Conservation (phyloP, 1,140 invertebrate species). For the Lepidostoma basale region DNA sequence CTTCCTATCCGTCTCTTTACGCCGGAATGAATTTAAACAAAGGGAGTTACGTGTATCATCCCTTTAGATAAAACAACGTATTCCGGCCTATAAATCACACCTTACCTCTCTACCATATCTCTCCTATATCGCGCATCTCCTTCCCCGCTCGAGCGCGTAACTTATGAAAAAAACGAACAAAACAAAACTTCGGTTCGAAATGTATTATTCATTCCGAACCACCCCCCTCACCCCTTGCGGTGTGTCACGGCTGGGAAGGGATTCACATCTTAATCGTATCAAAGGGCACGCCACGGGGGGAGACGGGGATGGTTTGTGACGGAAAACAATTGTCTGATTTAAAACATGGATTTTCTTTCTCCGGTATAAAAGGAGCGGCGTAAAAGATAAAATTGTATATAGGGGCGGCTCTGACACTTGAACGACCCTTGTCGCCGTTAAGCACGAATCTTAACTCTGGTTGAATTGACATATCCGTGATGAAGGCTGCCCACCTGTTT, state of each 20-base stretch:
- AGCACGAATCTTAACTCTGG: constrained; percentile 17
- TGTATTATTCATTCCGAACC: constrained; percentile 43
- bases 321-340: constrained; percentile 42
- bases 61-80: constrained; percentile 41
- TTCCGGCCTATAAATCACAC: constrained; percentile 44
- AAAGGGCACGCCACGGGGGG: constrained; percentile 24
- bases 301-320: neutral
- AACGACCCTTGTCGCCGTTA: constrained; percentile 26
- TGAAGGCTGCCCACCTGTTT: too few relatives aligned
- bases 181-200: constrained; percentile 37
- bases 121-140: constrained; percentile 20
- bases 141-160: neutral
- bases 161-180: constrained; percentile 37
- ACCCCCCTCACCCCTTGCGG: constrained; percentile 24
- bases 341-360: constrained; percentile 30
- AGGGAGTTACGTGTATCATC: constrained; percentile 38
- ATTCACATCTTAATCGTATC: constrained; percentile 40
- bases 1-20: constrained; percentile 15
- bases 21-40: constrained; percentile 42
- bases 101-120: constrained; percentile 41
- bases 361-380: constrained; percentile 3
- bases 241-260: constrained; percentile 32
- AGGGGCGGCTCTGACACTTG: constrained; percentile 6
- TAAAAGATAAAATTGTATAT: constrained; percentile 35
- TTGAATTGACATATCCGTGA: too few relatives aligned